A percentile compares a stretch with the other conserved stretches of the same genome.
Evolutionary conservation across 23 tunicate species (phyloP).

Genomic region (Aplidium turbinatum): DNA sequence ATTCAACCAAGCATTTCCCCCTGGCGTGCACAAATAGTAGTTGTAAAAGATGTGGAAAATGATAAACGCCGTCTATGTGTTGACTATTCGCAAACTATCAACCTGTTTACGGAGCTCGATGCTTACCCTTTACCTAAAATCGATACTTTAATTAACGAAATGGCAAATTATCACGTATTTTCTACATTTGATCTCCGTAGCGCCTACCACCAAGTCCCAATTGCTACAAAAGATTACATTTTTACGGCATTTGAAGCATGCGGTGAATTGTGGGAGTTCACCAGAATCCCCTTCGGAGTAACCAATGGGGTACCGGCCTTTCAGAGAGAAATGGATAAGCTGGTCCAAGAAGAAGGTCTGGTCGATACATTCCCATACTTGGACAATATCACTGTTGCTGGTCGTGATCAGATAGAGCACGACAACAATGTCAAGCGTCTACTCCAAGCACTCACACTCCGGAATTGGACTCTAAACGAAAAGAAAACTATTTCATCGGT

Average conservation of each 20-base stretch:
- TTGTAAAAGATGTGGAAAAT: background rate
- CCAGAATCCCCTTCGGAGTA: conserved; percentile 29
- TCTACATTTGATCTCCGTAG: conserved; percentile 15
- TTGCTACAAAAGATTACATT: background rate
- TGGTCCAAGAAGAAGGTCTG: conserved; percentile 1
- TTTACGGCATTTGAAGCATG: conserved; percentile 33
- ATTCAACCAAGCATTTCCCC: conserved; percentile 8
- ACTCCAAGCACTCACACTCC: background rate
- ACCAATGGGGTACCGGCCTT: conserved; percentile 25
- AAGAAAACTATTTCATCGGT: conserved; percentile 11
- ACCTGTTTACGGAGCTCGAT: conserved; percentile 13
- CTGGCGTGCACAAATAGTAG: conserved; percentile 7
- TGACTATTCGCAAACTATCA: conserved; percentile 34
- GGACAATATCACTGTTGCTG: conserved; percentile 26
- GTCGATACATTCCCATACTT: conserved; percentile 10
- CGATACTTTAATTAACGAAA: background rate
- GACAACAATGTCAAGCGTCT: conserved; percentile 24
- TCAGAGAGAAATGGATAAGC: conserved; percentile 15
- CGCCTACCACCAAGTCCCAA: conserved; percentile 34
- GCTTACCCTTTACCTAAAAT: conserved; percentile 34
- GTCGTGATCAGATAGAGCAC: conserved; percentile 21
- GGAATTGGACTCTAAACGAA: conserved; percentile 19
- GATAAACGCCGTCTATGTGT: background rate
- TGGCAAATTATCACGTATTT: conserved; percentile 5
- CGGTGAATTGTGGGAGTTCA: conserved; percentile 15